Evolutionary conservation across 37 sponge, comb jelly and placozoan species (phyloP), one percentile per base, ranked within the genome.

Genomic region (Theonella swinhoei): DNA sequence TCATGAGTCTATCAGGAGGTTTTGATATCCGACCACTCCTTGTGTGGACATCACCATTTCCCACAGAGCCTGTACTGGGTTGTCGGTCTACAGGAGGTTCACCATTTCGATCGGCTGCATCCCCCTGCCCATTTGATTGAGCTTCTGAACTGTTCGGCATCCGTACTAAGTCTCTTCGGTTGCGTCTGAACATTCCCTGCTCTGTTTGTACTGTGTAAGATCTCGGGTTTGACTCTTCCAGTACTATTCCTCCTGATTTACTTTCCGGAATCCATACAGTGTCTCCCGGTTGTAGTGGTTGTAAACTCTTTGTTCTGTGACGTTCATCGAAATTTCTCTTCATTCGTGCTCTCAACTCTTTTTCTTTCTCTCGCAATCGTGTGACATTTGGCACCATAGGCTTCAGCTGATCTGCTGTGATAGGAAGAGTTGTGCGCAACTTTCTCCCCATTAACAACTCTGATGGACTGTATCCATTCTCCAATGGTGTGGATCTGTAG

Each of bases 381-480:
- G 30, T 39, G 5, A 29, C 22, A 25, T 69, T 25, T 22, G 81
- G 81, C 24, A 64, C n/a, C 32, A n/a, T 70, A 8, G 81, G 71
- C 4, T 41, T 24, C 2, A 71, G 39, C 72, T 71, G 72, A 24
- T 35, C 36, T 24, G 8, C 17, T 8, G 59, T 22, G 4, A 74
- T 74, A 9, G 75, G 75, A 8, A 72, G 42, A 36, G 64, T 79
- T 22, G 87, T 79, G 9, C 80, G 63, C 3, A 79, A 28, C 32
- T 72, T 87, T 34, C 75, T 28, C 26, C 83, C n/a, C 89, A 88
- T 88, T 43, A 88, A 39, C 9, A 88, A 78, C 71, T 88, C 88
- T 68, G 83, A 65, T 31, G 88, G 88, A 68, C 80, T 73, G 30
- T 83, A 88, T 9, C 89, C 89, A 82, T 68, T 88, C 54, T 79